Conservation (phyloP, 2,113 vertebrate genomes). For the Saccopteryx bilineata region DNA sequence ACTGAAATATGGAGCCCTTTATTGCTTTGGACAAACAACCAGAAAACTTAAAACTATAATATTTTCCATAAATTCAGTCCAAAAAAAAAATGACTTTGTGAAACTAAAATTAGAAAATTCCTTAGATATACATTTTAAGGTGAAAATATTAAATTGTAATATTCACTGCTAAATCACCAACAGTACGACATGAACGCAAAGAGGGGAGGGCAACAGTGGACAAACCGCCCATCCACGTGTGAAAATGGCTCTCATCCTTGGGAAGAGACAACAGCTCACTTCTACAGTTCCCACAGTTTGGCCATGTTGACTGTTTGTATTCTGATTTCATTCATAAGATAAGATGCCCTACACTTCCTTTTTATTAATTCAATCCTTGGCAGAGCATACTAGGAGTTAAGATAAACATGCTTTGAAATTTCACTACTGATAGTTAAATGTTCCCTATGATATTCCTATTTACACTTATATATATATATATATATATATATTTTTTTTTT, state of each 20-base stretch:
- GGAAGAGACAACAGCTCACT: not conserved
- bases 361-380: not conserved
- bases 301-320: not conserved
- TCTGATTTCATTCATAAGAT: slow-evolving; percentile 41
- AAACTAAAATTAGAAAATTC: slow-evolving; percentile 46
- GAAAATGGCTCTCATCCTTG: not conserved
- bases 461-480: not conserved
- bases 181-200: not conserved
- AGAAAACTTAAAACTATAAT: not conserved
- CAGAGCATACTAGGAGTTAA: not conserved
- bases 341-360: slow-evolving; percentile 23
- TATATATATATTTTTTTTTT: no score
- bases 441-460: slow-evolving; percentile 18
- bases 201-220: not conserved
- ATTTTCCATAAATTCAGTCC: slow-evolving; percentile 55
- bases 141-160: slow-evolving; percentile 35
- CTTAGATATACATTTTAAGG: not conserved
- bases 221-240: not conserved
- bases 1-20: not conserved
- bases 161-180: not conserved
- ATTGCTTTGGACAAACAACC: slow-evolving; percentile 1
- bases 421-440: not conserved
- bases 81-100: slow-evolving; percentile 28
- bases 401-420: slow-evolving; percentile 35
- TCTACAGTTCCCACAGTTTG: not conserved